Evolutionary conservation across 2,888 invertebrate genomes (phyloP), one percentile per base, ranked within the genome.

Genomic region (Cyaniris semiargus): DNA sequence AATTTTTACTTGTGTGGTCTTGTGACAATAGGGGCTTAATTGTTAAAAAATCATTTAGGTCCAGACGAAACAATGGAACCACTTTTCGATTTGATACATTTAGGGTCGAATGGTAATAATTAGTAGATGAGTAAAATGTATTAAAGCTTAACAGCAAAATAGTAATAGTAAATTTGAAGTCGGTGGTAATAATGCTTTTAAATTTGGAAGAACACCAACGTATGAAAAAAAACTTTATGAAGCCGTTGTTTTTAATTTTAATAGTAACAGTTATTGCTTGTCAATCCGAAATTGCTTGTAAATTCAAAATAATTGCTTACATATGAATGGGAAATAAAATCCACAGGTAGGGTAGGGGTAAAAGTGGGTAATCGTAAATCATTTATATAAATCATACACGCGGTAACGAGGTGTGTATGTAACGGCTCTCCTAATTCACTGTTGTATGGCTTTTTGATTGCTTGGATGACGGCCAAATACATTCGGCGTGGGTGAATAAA

Each of bases 381-480:
- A 58, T n/a, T n/a, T 58, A 58, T 13, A 66, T 76, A 74, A 76
- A 76, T 77, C 76, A 77, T 71, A 77, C 79, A 77, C 77, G 79
- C 78, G 76, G 77, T 79, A 79, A 77, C 66, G 66, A 78, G 70
- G 78, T 76, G 79, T 78, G 79, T 81, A 80, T 82, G 84, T 83
- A 84, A 83, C 80, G 80, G 78, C 81, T 83, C 83, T 84, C 84
- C 84, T 81, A 81, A 83, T 83, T 82, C 80, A 81, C 82, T 84
- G 83, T n/a, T 71, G 85, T 87, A 89, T 87, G 84, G 85, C 81
- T 85, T 86, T 91, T 88, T 90, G 89, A 91, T 91, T 86, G 85
- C 84, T 90, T 91, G 91, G 91, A 88, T 74, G 60, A 18, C 75
- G 76, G 87, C 91, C 91, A 91, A 86, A 80, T 79, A 83, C 79